Evolutionary conservation across 2,113 vertebrate genomes (phyloP), one percentile per base, ranked within the genome.

Genomic region (Poicephalus gulielmi): DNA sequence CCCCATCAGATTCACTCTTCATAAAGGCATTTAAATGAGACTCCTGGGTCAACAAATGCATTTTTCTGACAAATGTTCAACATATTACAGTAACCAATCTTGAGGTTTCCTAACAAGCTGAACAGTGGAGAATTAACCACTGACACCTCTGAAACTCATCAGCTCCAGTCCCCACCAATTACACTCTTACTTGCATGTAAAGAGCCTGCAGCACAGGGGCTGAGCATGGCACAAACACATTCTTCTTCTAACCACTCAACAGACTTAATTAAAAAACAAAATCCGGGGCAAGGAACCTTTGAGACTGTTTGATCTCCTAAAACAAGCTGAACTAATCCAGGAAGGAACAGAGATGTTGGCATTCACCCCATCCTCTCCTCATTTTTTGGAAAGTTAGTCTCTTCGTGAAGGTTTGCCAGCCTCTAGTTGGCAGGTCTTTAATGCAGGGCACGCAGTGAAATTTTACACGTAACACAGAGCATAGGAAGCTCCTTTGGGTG

Each of bases 331-430:
- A 33, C 17, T 74, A 79, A 68, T 59, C 41, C 25, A 52, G 43
- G 13, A 25, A 35, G 20, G 23, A 75, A 18, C 15, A 79, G 20
- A 55, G 10, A 13, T 31, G 19, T 13, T 77, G 63, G 31, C 37
- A 44, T 37, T 17, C 0, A 0, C 11, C 2, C 11, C 6, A 4
- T 12, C 16, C 1, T 70, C 71, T n/a, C 37, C 49, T 55, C 7
- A 5, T 24, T 67, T 52, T 43, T 46, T 30, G 1, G 12, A 33
- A 66, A 19, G 6, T 30, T 24, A 2, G 10, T 17, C 27, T 11
- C 43, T 60, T 64, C 16, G 13, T 10, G n/a, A 43, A 35, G 3
- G 1, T 16, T 16, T 13, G 24, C 28, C 59, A 31, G 33, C 12
- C 17, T 59, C 10, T 0, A 0, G 12, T 28, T 52, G 7, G 41